These are phyloP conservation scores for Athalia circularis DNA, from an alignment of 2,888 invertebrate species.

Conservation along the genomic window DNA sequence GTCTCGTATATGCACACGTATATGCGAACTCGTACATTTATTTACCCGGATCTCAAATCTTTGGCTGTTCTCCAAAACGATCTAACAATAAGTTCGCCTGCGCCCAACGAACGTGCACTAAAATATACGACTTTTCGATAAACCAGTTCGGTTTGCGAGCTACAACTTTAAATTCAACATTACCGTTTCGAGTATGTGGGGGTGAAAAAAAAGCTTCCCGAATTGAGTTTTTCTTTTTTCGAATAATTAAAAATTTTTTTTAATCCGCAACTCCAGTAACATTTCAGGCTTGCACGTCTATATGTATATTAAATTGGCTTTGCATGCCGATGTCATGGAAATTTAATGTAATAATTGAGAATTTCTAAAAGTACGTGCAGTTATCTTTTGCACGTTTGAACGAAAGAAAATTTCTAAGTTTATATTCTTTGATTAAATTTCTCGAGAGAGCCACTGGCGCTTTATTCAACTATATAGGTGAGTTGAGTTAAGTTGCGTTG, in stretches of 20 bases:
- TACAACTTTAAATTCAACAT: not conserved
- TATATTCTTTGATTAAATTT: constrained; percentile 32
- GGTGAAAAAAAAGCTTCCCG: not conserved
- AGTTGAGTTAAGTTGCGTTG: not conserved
- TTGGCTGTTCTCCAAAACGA: constrained; percentile 27
- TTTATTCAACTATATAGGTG: constrained; percentile 18
- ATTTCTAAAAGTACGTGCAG: too few species aligned
- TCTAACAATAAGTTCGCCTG: constrained; percentile 15
- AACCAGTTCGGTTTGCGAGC: constrained; percentile 3
- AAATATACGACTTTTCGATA: not conserved
- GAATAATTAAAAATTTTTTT: too few species aligned
- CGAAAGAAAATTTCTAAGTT: constrained; percentile 21
- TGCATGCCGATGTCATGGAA: not conserved
- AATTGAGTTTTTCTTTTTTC: not conserved
- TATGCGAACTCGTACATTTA: not conserved
- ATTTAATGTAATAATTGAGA: not conserved
- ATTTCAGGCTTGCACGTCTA: too few species aligned
- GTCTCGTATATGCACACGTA: not conserved
- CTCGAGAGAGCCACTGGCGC: not conserved
- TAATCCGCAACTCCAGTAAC: too few species aligned
- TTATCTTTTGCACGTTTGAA: constrained; percentile 6
- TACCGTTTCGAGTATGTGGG: not conserved
- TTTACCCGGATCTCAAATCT: constrained; percentile 17
- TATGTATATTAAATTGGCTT: too few species aligned
- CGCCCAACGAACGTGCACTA: constrained; percentile 10